Conservation (phyloP, 2,113 vertebrate genomes). For the Onychorhynchus coronatus region DNA sequence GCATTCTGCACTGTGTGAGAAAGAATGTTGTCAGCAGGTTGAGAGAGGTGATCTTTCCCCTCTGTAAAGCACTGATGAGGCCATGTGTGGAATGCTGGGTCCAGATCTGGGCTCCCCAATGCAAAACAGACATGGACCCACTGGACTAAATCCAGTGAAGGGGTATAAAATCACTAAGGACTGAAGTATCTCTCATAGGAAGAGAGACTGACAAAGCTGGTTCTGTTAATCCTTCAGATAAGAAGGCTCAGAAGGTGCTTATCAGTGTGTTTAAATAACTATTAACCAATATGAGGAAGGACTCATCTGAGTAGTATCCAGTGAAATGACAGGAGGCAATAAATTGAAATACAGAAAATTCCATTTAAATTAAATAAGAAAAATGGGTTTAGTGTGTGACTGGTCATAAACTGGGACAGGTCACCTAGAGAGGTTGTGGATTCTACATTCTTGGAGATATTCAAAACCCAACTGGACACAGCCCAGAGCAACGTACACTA, state of each 20-base stretch:
- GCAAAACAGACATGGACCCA: neutral
- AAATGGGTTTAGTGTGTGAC: neutral
- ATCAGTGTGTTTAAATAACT: neutral
- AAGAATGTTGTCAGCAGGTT: neutral
- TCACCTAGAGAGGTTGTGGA: neutral
- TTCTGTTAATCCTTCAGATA: neutral
- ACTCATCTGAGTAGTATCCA: neutral
- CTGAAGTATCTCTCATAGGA: neutral
- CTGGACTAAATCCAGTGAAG: neutral
- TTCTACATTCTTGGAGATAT: neutral
- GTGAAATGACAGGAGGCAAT: neutral
- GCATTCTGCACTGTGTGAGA: neutral
- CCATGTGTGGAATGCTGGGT: fast-evolving
- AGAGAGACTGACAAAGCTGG: neutral
- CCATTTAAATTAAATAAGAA: neutral
- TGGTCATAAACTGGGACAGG: neutral
- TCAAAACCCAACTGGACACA: neutral
- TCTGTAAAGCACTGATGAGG: neutral
- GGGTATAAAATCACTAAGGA: neutral
- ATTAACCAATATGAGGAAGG: neutral
- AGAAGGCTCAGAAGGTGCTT: neutral
- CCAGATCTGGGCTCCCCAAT: neutral
- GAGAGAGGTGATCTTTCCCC: neutral
- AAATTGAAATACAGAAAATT: neutral
- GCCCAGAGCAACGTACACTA: neutral